Evolutionary conservation across 2,888 invertebrate species (phyloP).

Genomic region (Mimumesa dahlbomi): DNA sequence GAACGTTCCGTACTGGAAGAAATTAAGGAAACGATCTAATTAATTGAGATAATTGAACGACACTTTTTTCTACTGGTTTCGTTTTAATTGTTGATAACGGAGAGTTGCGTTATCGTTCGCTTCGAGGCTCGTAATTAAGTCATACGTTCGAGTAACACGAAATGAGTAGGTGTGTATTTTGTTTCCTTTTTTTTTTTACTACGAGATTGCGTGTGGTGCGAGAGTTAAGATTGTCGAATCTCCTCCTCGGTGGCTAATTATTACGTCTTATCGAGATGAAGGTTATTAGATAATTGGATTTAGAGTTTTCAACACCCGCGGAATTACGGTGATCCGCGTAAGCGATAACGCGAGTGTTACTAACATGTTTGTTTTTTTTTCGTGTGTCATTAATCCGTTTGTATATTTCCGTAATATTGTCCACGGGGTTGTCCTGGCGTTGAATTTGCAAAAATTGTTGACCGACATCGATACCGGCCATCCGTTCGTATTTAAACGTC

Average conservation of each 20-base stretch:
- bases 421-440: too few species aligned
- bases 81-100: neutral
- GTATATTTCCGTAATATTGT: too few species aligned
- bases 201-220: constrained; percentile 27
- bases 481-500: constrained; percentile 17
- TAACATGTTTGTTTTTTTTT: neutral
- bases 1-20: too few species aligned
- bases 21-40: too few species aligned
- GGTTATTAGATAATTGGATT: neutral
- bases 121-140: constrained; percentile 38
- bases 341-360: too few species aligned
- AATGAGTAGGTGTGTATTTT: neutral
- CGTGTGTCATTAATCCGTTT: too few species aligned
- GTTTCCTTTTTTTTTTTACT: too few species aligned
- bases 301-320: too few species aligned
- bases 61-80: neutral
- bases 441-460: constrained; percentile 3
- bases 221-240: constrained; percentile 28
- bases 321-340: too few species aligned
- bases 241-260: neutral
- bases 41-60: neutral
- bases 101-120: constrained; percentile 28
- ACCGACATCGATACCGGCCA: constrained; percentile 21
- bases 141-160: constrained; percentile 7
- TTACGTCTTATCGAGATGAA: neutral